Percentiles rank a stretch among this genome's conserved stretches.
phyloP scores from a whole-genome alignment of 2,888 invertebrate species.

The Tenodera sinensis region DNA sequence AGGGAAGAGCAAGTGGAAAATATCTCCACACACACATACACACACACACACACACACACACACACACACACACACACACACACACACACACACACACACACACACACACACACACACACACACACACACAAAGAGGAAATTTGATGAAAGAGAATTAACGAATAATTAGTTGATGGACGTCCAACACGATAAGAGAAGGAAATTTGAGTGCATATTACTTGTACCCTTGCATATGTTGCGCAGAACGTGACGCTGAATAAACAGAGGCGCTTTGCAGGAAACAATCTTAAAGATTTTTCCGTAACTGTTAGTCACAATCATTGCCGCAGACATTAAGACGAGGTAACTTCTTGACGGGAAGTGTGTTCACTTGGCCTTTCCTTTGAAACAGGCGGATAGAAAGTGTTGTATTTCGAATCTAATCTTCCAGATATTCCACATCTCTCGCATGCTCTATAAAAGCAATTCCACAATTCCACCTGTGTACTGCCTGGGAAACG shows the following conservation, averaged over 20 bases:
- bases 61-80: not conserved
- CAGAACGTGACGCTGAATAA: not conserved
- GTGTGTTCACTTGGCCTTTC: no score
- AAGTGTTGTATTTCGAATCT: no score
- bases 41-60: no score
- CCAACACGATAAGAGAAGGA: constrained; percentile 23
- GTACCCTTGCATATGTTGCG: not conserved
- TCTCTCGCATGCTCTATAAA: no score
- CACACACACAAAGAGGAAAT: constrained; percentile 30
- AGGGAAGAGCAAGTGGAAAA: not conserved
- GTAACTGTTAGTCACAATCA: not conserved
- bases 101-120: not conserved
- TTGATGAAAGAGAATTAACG: constrained; percentile 32
- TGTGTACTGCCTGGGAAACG: no score
- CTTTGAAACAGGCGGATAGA: no score
- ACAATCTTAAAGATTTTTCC: not conserved
- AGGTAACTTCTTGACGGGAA: no score
- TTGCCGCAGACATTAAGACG: not conserved
- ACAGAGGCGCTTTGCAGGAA: not conserved
- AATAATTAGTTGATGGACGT: constrained; percentile 33
- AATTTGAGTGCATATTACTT: not conserved
- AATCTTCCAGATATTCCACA: no score
- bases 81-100: not conserved
- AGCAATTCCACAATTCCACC: no score
- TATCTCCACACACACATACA: not conserved